These are phyloP conservation scores for Stenchaetothrips biformis DNA, from an alignment of 2,888 invertebrate species.

Conservation along the genomic window DNA sequence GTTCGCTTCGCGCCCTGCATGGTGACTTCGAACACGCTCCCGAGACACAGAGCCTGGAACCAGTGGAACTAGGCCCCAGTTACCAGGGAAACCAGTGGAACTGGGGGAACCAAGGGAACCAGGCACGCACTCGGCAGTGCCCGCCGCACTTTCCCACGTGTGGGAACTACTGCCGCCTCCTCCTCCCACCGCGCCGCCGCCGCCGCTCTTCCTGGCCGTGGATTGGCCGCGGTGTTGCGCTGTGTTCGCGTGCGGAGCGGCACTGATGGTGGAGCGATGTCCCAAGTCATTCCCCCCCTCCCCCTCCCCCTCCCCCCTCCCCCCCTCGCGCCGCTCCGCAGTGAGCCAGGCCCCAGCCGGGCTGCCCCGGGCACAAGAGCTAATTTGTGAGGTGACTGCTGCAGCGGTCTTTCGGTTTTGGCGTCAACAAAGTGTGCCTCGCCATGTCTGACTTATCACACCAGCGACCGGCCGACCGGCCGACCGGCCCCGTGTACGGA, in stretches of 20 bases:
- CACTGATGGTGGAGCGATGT: constrained; percentile 15
- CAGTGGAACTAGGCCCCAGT: no score
- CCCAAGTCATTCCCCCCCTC: not conserved
- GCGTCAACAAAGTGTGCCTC: not conserved
- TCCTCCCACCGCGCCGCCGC: no score
- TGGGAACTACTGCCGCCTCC: not conserved
- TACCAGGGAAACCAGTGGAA: no score
- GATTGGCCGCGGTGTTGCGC: no score
- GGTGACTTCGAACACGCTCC: no score
- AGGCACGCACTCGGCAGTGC: not conserved
- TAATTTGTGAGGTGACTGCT: not conserved
- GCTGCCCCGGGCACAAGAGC: not conserved
- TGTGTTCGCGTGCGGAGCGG: constrained; percentile 3
- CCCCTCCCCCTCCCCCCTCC: not conserved
- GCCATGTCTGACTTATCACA: no score
- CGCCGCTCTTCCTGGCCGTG: no score
- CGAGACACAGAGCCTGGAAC: no score
- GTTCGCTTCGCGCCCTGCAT: not conserved
- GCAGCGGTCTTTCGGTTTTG: not conserved
- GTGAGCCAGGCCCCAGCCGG: no score
- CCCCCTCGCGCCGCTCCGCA: no score
- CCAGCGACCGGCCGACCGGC: no score
- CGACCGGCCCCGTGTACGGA: not conserved
- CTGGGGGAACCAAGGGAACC: no score
- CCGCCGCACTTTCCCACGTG: constrained; percentile 12